Conservation (phyloP, 2,113 vertebrate species). For the Bungarus multicinctus region DNA sequence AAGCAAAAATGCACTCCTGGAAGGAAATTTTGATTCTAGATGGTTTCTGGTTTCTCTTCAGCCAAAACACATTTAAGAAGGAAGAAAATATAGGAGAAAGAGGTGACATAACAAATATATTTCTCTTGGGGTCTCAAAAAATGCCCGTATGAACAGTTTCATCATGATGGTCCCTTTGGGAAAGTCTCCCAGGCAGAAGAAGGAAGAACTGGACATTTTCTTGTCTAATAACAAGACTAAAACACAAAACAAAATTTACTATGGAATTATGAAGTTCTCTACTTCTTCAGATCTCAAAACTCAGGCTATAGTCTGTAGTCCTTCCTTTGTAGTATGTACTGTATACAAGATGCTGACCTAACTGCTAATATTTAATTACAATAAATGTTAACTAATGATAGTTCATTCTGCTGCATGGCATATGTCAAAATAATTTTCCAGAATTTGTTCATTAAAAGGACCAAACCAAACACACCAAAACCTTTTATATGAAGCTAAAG, state of each 20-base stretch:
- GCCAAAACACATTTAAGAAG: not conserved
- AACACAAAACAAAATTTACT: not conserved
- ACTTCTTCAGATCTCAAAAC: not conserved
- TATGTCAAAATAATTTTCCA: not conserved
- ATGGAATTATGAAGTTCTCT: not conserved
- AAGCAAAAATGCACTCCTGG: conserved; percentile 42
- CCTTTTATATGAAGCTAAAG: not conserved
- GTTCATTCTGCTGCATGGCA: not conserved
- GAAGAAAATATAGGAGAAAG: not conserved
- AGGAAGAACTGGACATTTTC: not conserved
- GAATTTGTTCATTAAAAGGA: not conserved
- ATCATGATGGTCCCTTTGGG: not conserved
- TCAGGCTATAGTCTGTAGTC: not conserved
- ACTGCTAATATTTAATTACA: not conserved
- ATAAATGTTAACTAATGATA: not conserved
- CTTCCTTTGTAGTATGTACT: not conserved
- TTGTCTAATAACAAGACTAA: not conserved
- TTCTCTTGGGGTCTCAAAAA: no score
- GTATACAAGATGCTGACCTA: not conserved
- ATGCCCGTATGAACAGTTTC: not conserved
- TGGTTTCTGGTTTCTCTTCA: not conserved
- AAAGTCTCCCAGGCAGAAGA: not conserved
- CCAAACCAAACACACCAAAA: no score
- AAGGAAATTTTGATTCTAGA: conserved; percentile 30
- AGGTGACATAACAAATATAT: not conserved